Evolutionary conservation across 2,113 vertebrate species (phyloP), one percentile per base, ranked within the genome.

Genomic region (Podarcis cretensis): DNA sequence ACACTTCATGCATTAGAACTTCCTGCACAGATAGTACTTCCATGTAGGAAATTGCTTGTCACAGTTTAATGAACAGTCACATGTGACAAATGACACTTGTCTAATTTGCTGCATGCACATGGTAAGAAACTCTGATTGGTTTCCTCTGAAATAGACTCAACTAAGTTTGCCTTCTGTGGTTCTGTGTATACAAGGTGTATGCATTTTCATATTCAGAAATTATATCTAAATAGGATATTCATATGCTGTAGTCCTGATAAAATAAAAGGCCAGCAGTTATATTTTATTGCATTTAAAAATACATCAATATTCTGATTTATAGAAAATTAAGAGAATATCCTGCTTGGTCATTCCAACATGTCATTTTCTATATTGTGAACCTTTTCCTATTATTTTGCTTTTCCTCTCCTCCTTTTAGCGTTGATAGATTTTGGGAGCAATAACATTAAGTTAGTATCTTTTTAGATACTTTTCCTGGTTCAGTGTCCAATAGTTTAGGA

Each of bases 401-500:
- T 74, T 20, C 25, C 7, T 91, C 92, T 94, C n/a, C 80, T 89
- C 68, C 71, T 2, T 91, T 83, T 89, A 48, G 71, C 6, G 81
- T 23, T 30, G 10, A 0, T 82, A 66, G 16, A 79, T 79, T 93
- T 86, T 81, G 20, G 63, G 30, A 73, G 30, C 35, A 7, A 54
- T 3, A 1, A 68, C 0, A 0, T 89, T 63, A 81, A 77, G 54
- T 1, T 32, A 23, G 37, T 66, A 48, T 83, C 9, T 3, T 37
- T 82, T 82, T 21, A 82, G 21, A 27, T 25, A 54, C 48, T 54
- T 54, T 54, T 54, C 48, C 18, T 63, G 13, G 13, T 63, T 63
- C 59, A 20, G 4, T 63, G 59, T 63, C 59, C 59, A 63, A 20
- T 63, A 63, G 59, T 18, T 63, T 63, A 20, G 59, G 59, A 63